phyloP scores from a whole-genome alignment of 2,888 invertebrate genomes.

The Xylocampa areola region DNA sequence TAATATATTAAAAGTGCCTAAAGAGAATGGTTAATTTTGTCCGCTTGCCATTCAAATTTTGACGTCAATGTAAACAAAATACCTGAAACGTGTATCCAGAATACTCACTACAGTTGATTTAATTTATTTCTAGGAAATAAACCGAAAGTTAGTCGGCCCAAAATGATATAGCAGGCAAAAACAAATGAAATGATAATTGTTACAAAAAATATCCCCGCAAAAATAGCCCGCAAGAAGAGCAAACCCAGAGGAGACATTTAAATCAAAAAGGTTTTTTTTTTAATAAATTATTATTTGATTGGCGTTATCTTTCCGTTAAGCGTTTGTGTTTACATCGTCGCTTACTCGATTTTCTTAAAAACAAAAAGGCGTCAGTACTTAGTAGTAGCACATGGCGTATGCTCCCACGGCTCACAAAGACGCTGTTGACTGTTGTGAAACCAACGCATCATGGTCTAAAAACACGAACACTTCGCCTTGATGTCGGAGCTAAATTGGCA shows the following conservation, averaged over 20 bases:
- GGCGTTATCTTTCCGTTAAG: constrained; percentile 27
- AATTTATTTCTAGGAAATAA: too few relatives aligned
- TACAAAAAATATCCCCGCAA: too few relatives aligned
- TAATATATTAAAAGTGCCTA: constrained; percentile 5
- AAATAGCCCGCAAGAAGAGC: too few relatives aligned
- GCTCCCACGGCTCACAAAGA: constrained; percentile 67
- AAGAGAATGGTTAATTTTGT: constrained; percentile 2
- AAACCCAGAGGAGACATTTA: neutral
- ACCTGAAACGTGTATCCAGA: constrained; percentile 6
- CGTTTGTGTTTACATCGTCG: constrained; percentile 44
- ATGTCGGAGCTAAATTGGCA: constrained; percentile 4
- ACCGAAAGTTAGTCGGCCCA: too few relatives aligned
- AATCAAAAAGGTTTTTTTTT: constrained; percentile 1
- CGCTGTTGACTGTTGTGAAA: constrained; percentile 62
- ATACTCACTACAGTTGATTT: constrained; percentile 11
- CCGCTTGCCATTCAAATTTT: constrained; percentile 14
- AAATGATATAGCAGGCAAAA: too few relatives aligned
- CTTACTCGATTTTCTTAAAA: constrained; percentile 40
- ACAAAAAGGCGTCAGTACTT: constrained; percentile 41
- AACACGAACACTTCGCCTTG: constrained; percentile 43
- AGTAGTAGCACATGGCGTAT: constrained; percentile 53
- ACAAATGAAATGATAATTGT: too few relatives aligned
- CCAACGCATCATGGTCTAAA: constrained; percentile 48
- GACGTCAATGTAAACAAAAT: constrained; percentile 19
- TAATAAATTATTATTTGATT: constrained; percentile 27